These are phyloP conservation scores for Rhopalosiphum nymphaeae DNA, from an alignment of 2,888 invertebrate genomes.

Conservation along the genomic window DNA sequence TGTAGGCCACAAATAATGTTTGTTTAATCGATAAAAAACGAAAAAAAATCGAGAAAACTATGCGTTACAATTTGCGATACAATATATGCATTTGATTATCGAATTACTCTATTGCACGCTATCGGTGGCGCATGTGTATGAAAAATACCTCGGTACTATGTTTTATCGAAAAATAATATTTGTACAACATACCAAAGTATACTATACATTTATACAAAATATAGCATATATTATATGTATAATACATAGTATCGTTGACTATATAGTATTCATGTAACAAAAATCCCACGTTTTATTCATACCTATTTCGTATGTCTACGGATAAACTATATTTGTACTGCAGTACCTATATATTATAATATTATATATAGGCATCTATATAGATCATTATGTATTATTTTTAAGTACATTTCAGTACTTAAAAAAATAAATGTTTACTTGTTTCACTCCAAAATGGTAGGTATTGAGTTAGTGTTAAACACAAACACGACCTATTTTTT, in stretches of 20 bases:
- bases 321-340: background rate
- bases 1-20: background rate
- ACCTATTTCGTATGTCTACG: background rate
- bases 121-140: background rate
- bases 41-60: background rate
- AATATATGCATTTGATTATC: slow-evolving; percentile 18
- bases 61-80: background rate
- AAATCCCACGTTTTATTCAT: background rate
- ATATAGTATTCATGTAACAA: background rate
- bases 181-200: background rate
- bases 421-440: background rate
- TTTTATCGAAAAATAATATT: background rate
- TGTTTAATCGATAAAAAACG: slow-evolving; percentile 18
- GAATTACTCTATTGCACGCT: slow-evolving; percentile 14
- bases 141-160: background rate
- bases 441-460: background rate
- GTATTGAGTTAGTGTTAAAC: background rate
- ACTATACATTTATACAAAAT: background rate
- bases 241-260: background rate
- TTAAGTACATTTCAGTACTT: background rate
- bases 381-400: background rate
- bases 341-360: background rate
- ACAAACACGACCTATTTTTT: background rate
- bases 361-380: background rate
- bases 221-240: background rate